Evolutionary conservation across 2,797 vertebrate genomes (phyloP), one percentile per base, ranked within the genome.

Genomic region (Sphaeramia orbicularis): DNA sequence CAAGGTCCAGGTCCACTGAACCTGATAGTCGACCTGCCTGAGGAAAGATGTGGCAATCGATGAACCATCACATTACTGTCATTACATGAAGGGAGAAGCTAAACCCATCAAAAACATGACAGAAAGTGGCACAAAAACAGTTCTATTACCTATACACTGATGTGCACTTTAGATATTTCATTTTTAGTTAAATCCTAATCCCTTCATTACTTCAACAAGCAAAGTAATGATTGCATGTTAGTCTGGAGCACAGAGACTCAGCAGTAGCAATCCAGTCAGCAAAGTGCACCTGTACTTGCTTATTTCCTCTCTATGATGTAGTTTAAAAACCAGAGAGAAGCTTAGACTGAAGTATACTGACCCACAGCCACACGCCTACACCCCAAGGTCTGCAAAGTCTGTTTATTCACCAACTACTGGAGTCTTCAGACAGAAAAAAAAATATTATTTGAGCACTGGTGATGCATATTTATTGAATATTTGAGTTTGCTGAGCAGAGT

Each of bases 351-450:
- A 62, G 68, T 52, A 68, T 30, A 51, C 11, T 67, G 61, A 78
- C 60, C 65, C 56, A 45, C 64, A 38, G 71, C 38, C 58, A 58
- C 47, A 73, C 59, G 52, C 66, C 70, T 47, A 70, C 36, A 69
- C 15, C 14, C 2, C 12, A 11, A 56, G 9, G 16, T 60, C 55
- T 58, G 14, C 19, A 65, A 65, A 66, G 59, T 65, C 45, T 47
- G 40, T 75, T 82, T 68, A 77, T 74, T 80, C 60, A 51, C 45
- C 53, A 51, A 49, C 52, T 48, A 44, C 49, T 57, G 35, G 27
- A 44, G n/a, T 72, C 38, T 37, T 65, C 60, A 61, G 50, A 45
- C 19, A 67, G 49, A 49, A 52, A 24, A 65, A 69, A 71, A 32
- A 7, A 42, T 64, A 78, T 65, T 52, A 27, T 65, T 68, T n/a